Evolutionary conservation across 1,140 invertebrate genomes (phyloP).

Genomic region (Nautilus pompilius): DNA sequence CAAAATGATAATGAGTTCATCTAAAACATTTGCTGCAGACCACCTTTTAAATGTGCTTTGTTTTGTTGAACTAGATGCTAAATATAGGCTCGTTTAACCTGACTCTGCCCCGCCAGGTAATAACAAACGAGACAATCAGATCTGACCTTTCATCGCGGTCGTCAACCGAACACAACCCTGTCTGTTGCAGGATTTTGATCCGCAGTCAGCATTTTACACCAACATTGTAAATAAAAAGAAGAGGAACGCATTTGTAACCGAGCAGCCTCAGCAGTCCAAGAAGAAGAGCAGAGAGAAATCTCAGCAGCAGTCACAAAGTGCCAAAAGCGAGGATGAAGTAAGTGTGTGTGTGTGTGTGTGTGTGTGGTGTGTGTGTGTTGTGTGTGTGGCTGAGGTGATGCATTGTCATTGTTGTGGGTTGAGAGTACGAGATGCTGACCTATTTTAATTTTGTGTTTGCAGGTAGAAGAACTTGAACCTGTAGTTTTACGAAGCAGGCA

Average conservation of each 20-base stretch:
- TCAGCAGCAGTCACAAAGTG: conserved; percentile 22
- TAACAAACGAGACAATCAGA: too few relatives aligned
- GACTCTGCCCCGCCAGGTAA: too few relatives aligned
- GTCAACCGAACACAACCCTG: too few relatives aligned
- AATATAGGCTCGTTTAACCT: too few relatives aligned
- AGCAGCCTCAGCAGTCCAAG: conserved; percentile 15
- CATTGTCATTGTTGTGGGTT: neutral
- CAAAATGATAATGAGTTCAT: too few relatives aligned
- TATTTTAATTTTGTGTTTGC: conserved; percentile 6
- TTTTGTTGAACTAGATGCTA: too few relatives aligned
- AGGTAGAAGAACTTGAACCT: conserved; percentile 48
- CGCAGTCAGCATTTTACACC: conserved; percentile 51
- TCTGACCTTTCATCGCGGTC: too few relatives aligned
- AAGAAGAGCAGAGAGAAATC: conserved; percentile 10
- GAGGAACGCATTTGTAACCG: conserved; percentile 18
- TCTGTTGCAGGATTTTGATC: conserved; percentile 47
- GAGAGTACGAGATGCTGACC: neutral
- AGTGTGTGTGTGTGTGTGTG: neutral
- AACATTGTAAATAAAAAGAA: conserved; percentile 54
- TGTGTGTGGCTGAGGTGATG: too few relatives aligned
- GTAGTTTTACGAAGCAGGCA: conserved; percentile 47
- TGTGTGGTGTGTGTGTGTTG: neutral
- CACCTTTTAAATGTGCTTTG: too few relatives aligned
- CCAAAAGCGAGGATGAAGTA: conserved; percentile 40
- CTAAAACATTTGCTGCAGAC: too few relatives aligned